A percentile compares a stretch with the other conserved stretches of the same genome.
These are phyloP conservation scores for Sepioteuthis lessoniana DNA, from an alignment of 2,888 invertebrate genomes.

Conservation along the genomic window DNA sequence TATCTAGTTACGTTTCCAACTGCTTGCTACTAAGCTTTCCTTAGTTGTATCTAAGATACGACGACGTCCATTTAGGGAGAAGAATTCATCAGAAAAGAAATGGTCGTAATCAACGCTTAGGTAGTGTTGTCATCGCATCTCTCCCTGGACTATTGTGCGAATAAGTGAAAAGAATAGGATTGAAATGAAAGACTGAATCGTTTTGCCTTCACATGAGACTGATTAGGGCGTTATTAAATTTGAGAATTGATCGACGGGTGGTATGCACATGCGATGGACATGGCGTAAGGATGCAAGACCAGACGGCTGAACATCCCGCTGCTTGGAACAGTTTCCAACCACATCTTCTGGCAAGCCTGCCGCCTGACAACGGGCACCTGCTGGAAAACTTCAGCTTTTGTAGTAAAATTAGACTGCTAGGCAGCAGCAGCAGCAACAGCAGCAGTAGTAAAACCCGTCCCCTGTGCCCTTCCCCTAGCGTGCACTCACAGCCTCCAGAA, in stretches of 20 bases:
- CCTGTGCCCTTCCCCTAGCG: neutral
- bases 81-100: neutral
- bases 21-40: neutral
- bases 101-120: neutral
- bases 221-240: constrained; percentile 23
- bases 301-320: constrained; percentile 6
- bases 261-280: constrained; percentile 23
- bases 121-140: neutral
- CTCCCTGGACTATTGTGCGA: neutral
- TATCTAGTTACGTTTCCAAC: neutral
- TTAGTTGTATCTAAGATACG: neutral
- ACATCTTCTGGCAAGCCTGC: constrained; percentile 2
- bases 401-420: neutral
- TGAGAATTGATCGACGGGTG: constrained; percentile 11
- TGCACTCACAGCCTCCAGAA: neutral
- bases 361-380: constrained; percentile 23
- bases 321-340: neutral
- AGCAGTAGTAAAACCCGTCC: neutral
- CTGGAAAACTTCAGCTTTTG: constrained; percentile 23
- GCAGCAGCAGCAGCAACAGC: neutral
- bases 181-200: neutral
- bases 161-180: neutral
- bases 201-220: neutral
- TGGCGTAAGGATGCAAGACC: constrained; percentile 11
- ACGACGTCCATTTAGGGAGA: neutral